These are phyloP conservation scores for Empis livida DNA, from an alignment of 2,888 invertebrate genomes.

Conservation along the genomic window DNA sequence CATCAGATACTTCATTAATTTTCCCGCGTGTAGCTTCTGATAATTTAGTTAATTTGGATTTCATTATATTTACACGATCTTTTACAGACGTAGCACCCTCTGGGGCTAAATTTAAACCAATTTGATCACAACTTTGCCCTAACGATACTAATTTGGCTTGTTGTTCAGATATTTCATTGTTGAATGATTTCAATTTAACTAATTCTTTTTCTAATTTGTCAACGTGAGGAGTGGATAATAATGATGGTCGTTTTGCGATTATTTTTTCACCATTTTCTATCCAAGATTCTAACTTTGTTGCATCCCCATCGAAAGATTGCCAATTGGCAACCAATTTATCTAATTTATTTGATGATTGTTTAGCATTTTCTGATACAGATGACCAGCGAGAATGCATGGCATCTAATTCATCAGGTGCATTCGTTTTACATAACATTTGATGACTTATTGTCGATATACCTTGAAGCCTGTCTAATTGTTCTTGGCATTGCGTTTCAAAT, in stretches of 20 bases:
- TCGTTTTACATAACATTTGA: constrained; percentile 59
- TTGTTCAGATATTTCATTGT: constrained; percentile 74
- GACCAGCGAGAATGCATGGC: constrained; percentile 72
- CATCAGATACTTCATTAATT: constrained; percentile 70
- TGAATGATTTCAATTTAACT: constrained; percentile 62
- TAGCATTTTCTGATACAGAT: constrained; percentile 66
- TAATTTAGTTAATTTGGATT: constrained; percentile 57
- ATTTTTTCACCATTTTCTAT: constrained; percentile 51
- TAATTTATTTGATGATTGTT: constrained; percentile 63
- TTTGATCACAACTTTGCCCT: constrained; percentile 66
- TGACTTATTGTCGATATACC: constrained; percentile 60
- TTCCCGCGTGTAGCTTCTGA: constrained; percentile 62
- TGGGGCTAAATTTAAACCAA: constrained; percentile 61
- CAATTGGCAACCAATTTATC: constrained; percentile 68
- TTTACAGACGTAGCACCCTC: constrained; percentile 64
- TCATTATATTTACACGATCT: constrained; percentile 58
- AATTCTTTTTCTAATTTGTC: constrained; percentile 66
- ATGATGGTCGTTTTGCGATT: constrained; percentile 43
- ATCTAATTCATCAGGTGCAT: constrained; percentile 73
- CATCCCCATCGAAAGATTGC: constrained; percentile 68
- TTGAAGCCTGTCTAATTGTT: constrained; percentile 60
- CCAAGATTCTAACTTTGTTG: constrained; percentile 68
- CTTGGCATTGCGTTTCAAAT: constrained; percentile 66
- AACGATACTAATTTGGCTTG: constrained; percentile 69
- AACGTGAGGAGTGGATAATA: constrained; percentile 55